Base-by-base conservation (phyloP, 2,797 vertebrate species). In the Gastrophryne carolinensis region DNA sequence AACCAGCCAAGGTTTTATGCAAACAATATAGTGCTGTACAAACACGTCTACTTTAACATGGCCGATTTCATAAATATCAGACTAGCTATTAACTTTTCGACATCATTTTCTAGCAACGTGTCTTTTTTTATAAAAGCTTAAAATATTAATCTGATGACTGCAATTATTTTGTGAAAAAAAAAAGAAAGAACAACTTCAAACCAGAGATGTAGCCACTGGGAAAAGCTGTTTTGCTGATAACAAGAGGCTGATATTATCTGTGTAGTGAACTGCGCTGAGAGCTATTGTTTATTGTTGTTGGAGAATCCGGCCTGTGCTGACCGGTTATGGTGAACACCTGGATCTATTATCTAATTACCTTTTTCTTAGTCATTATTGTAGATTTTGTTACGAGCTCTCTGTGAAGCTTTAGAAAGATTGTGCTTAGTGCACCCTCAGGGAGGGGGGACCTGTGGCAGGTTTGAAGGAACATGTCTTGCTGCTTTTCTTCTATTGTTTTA, bases 1-100 rank as follows among this genome's bases (percentile, higher is more conserved):
- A 77, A 78, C 75, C 60, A 63, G 58, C 37, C 60, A 65, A 78
- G 67, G 58, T 71, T 72, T 72, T 72, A 50, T 78, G 64, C 41
- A 72, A 72, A 58, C 27, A 13, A 29, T 39, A 50, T 41, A 64
- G 47, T 64, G 66, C 19, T 71, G 75, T 72, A 49, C 39, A 70
- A 71, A 71, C 58, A 65, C 74, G 23, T n/a, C 57, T 7, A 21
- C 61, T 77, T 41, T 19, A 71, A 44, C 29, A 30, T 29, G 19
- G 53, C 41, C 61, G 60, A 50, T 32, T n/a, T 52, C 60, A n/a
- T n/a, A n/a, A n/a, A n/a, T n/a, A n/a, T 61, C 17, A 21, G 26
- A 30, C 21, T 12, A 8, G 30, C 34, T 37, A 19, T 30, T 39
- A 35, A 50, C 37, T 66, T 49, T 23, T 37, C 60, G 68, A 60